These are phyloP conservation scores for Pogona vitticeps DNA, from an alignment of 2,113 vertebrate genomes.

Conservation along the genomic window DNA sequence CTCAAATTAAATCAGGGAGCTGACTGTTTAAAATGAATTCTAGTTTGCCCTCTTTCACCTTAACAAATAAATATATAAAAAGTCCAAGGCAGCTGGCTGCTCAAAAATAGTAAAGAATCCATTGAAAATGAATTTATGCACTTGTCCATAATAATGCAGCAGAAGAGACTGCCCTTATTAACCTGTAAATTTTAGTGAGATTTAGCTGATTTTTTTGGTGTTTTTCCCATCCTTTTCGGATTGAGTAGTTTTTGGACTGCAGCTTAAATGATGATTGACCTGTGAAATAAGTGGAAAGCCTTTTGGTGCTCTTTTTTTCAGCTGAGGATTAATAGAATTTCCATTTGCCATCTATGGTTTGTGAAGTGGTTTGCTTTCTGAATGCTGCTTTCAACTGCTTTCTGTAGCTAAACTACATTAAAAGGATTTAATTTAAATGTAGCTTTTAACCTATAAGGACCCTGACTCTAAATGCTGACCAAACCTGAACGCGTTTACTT, in stretches of 20 bases:
- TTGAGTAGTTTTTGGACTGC: background rate
- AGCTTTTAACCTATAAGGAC: background rate
- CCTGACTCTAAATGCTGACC: background rate
- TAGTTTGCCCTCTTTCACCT: background rate
- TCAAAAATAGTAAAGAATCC: background rate
- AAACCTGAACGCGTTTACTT: background rate
- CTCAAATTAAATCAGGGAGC: background rate
- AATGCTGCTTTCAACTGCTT: background rate
- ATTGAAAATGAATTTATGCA: background rate
- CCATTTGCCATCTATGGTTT: background rate
- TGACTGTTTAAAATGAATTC: background rate
- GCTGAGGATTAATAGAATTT: background rate
- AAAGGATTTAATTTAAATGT: background rate
- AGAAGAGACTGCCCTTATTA: background rate
- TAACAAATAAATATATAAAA: background rate
- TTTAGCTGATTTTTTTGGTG: background rate
- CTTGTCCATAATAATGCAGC: background rate
- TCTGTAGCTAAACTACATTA: background rate
- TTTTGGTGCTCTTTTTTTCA: conserved; percentile 2
- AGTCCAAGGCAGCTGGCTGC: background rate
- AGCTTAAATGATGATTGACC: background rate
- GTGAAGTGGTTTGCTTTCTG: background rate
- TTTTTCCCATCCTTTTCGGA: background rate
- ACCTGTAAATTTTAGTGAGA: background rate
- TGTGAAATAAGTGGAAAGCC: background rate